These are phyloP conservation scores for Caenorhabditis elegans DNA, from an alignment of 1,140 invertebrate species.

Conservation along the genomic window WBcel235 BX284605.5:20669001-20669500, in stretches of 20 bases:
- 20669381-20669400: conserved; percentile 38
- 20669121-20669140: conserved; percentile 59
- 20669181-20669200: conserved; percentile 57
- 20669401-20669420: conserved; percentile 33
- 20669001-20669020: neutral
- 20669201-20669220: conserved; percentile 65
- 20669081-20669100: conserved; percentile 61
- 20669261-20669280: conserved; percentile 79
- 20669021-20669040: conserved; percentile 50
- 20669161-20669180: neutral
- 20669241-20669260: conserved; percentile 65
- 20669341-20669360: conserved; percentile 20
- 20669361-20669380: conserved; percentile 5
- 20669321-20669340: conserved; percentile 81
- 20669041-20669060: conserved; percentile 48
- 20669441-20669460: neutral
- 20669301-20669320: conserved; percentile 79
- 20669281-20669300: conserved; percentile 82
- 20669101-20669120: conserved; percentile 42
- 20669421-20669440: conserved; percentile 6
- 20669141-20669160: conserved; percentile 46
- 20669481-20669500: conserved; percentile 17
- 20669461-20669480: neutral
- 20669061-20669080: conserved; percentile 58
- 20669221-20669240: conserved; percentile 65